Evolutionary conservation across 1,140 invertebrate genomes (phyloP), one percentile per base, ranked within the genome.

Genomic region (Calycopis cecrops): DNA sequence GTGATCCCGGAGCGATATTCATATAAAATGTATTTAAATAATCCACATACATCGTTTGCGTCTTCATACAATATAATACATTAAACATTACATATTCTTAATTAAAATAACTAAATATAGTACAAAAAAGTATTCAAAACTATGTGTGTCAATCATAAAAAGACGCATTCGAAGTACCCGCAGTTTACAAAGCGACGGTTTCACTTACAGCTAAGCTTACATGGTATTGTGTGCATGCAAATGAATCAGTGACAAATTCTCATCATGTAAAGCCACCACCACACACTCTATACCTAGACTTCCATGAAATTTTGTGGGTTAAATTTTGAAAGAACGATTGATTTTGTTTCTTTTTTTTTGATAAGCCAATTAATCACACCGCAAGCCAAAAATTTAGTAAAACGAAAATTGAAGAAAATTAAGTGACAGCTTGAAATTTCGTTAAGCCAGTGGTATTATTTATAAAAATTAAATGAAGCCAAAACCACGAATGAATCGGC

Each of bases 201-300:
- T 64, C 73, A 62, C 71, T 78, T 78, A 76, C 55, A 70, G 67
- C 74, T 82, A 80, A 81, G 76, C 80, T 76, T 73, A 81, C 69
- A 79, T 82, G 76, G 76, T 69, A 67, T 69, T 67, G 83, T 79
- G 75, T 65, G 78, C 81, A 87, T 87, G 81, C 80, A 85, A 71
- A 86, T 83, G 76, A 81, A 74, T 73, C 62, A 76, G 79, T 83
- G 81, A 78, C 62, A 70, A 60, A 40, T 67, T 63, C 56, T 60
- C 72, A 67, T 76, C 62, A 70, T 68, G 68, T 76, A 75, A 85
- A 84, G 81, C 84, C 84, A 87, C 84, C 84, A 87, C 84, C 84
- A 87, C 84, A 87, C 84, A 87, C 84, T 87, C 84, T 85, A 79
- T 79, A 87, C 81, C 84, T 79, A 76, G 62, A 81, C 83, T 86